Conservation (phyloP, 2,113 vertebrate species). For the Gallinago undulata region DNA sequence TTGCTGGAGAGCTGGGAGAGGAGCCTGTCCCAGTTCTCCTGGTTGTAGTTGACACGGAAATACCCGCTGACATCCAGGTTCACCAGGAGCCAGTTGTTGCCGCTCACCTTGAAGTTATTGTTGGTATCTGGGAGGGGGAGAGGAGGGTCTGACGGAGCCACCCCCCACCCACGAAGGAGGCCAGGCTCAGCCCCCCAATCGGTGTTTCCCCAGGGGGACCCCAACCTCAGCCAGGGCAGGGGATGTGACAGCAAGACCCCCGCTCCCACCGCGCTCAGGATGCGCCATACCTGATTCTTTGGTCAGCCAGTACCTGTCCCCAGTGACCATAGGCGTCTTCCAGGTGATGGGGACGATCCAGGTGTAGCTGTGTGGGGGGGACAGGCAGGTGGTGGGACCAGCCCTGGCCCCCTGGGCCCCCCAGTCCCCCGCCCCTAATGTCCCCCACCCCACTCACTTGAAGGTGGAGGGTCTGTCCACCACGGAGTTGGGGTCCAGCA, state of each 20-base stretch:
- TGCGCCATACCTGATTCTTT: neutral
- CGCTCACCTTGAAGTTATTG: accelerated
- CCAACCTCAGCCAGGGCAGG: accelerated
- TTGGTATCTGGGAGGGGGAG: neutral
- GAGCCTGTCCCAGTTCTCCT: conserved; percentile 82
- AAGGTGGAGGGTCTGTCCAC: conserved; percentile 74
- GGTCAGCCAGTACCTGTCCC: conserved; percentile 61
- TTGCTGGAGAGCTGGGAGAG: neutral
- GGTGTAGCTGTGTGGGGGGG: conserved; percentile 75
- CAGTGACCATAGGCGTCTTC: accelerated
- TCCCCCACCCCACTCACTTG: conserved; percentile 68
- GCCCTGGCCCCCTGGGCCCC: accelerated
- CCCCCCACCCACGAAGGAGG: too few relatives aligned
- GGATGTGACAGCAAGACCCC: neutral
- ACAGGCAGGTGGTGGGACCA: neutral
- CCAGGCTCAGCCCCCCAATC: neutral
- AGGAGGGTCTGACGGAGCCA: neutral
- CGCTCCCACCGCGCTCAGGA: accelerated
- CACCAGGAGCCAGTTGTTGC: conserved; percentile 76
- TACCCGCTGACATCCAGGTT: conserved; percentile 84
- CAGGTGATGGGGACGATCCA: conserved; percentile 86
- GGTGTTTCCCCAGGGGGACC: neutral
- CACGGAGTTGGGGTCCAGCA: conserved; percentile 73
- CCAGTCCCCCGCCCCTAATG: accelerated
- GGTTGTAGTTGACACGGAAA: conserved; percentile 92